Conservation (phyloP, 1,140 invertebrate genomes). For the Leptopilina clavipes region DNA sequence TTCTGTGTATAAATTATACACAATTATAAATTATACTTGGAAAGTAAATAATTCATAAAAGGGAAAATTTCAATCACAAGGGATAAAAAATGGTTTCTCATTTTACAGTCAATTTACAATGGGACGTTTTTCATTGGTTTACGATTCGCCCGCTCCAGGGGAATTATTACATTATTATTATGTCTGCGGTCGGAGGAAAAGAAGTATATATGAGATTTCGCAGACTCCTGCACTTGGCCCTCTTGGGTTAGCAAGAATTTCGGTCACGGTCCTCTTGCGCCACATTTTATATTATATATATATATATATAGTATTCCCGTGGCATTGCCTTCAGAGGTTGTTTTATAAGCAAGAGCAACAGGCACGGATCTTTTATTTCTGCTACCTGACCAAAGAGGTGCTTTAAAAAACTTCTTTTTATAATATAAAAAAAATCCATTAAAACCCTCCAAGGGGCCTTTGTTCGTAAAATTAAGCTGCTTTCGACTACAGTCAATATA, state of each 20-base stretch:
- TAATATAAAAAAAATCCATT: not conserved
- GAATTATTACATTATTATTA: constrained; percentile 34
- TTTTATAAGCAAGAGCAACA: constrained; percentile 13
- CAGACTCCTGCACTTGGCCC: constrained; percentile 67
- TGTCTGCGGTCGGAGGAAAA: constrained; percentile 44
- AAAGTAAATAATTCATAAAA: no score
- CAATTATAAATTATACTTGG: no score
- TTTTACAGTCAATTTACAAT: no score
- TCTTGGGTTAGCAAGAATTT: constrained; percentile 67
- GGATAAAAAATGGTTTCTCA: no score
- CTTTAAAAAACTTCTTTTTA: not conserved
- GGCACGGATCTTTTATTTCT: not conserved
- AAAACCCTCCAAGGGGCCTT: not conserved
- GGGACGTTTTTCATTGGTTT: constrained; percentile 7
- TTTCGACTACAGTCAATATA: no score
- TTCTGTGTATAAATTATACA: no score
- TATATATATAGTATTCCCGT: not conserved
- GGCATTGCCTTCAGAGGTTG: constrained; percentile 2
- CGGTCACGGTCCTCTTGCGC: constrained; percentile 70
- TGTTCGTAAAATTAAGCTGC: not conserved
- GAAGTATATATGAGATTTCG: constrained; percentile 5
- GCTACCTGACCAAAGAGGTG: not conserved
- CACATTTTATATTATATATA: constrained; percentile 41
- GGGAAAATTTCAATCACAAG: no score
- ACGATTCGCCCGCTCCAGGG: not conserved